Conservation (phyloP, 2,888 invertebrate genomes). For the Lycocerus yunnanus region DNA sequence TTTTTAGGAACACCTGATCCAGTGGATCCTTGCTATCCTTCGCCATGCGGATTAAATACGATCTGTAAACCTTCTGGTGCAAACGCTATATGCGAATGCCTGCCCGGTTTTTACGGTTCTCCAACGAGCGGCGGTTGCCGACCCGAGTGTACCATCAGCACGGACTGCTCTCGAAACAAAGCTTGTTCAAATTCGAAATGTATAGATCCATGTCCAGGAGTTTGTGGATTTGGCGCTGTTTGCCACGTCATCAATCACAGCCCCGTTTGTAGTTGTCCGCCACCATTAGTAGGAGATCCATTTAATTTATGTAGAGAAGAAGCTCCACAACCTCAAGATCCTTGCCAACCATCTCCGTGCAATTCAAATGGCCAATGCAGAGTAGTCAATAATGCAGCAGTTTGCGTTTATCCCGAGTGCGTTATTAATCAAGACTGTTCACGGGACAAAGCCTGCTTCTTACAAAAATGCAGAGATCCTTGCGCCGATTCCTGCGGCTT, state of each 20-base stretch:
- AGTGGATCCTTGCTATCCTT: slow-evolving; percentile 59
- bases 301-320: slow-evolving; percentile 69
- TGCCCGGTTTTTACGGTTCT: slow-evolving; percentile 74
- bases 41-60: slow-evolving; percentile 80
- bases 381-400: slow-evolving; percentile 69
- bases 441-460: slow-evolving; percentile 78
- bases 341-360: slow-evolving; percentile 86
- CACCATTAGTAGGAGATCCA: slow-evolving; percentile 77
- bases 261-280: slow-evolving; percentile 82
- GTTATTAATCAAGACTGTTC: slow-evolving; percentile 88
- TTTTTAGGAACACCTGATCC: slow-evolving; percentile 41
- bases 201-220: slow-evolving; percentile 77
- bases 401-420: slow-evolving; percentile 85
- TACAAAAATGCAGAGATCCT: slow-evolving; percentile 83
- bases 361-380: slow-evolving; percentile 81
- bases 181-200: slow-evolving; percentile 82
- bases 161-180: slow-evolving; percentile 75
- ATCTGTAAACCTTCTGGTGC: slow-evolving; percentile 63
- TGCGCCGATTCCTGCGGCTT: slow-evolving; percentile 82
- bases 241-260: slow-evolving; percentile 84
- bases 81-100: slow-evolving; percentile 73
- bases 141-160: slow-evolving; percentile 82
- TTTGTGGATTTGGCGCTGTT: slow-evolving; percentile 76
- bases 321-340: slow-evolving; percentile 63
- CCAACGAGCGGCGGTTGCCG: slow-evolving; percentile 74